A percentile compares a stretch with the other conserved stretches of the same genome.
These are phyloP conservation scores for Epinephelus fuscoguttatus DNA, from an alignment of 2,113 vertebrate genomes.

Conservation along the genomic window DNA sequence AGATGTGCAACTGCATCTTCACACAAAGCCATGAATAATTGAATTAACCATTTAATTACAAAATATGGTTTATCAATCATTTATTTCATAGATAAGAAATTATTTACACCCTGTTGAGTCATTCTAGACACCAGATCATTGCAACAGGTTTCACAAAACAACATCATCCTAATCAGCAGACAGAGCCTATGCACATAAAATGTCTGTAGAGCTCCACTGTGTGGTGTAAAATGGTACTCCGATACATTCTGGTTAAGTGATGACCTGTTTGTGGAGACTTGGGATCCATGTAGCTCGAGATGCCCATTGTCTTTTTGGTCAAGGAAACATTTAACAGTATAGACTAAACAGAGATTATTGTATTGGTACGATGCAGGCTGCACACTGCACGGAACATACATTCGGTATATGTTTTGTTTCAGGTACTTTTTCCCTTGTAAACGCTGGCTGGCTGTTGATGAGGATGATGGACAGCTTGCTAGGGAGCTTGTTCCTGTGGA, in stretches of 20 bases:
- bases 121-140: not conserved
- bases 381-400: not conserved
- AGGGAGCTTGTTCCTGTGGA: slow-evolving; percentile 96
- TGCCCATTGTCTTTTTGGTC: not conserved
- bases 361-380: not conserved
- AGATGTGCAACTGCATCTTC: not conserved
- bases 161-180: not conserved
- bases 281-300: not conserved
- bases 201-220: slow-evolving; percentile 48
- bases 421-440: slow-evolving; percentile 98
- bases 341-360: not conserved
- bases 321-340: not conserved
- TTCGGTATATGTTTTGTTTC: slow-evolving; percentile 1
- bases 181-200: not conserved
- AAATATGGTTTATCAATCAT: not conserved
- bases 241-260: not conserved
- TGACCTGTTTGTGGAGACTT: not conserved
- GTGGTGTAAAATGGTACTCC: slow-evolving; percentile 55
- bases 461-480: slow-evolving; percentile 95
- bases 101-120: slow-evolving; percentile 7
- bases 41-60: not conserved
- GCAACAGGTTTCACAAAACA: not conserved
- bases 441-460: slow-evolving; percentile 94
- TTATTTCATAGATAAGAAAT: not conserved
- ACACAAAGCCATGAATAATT: not conserved